Conservation (phyloP, 2,888 invertebrate genomes). For the Chaetoderma sp. region DNA sequence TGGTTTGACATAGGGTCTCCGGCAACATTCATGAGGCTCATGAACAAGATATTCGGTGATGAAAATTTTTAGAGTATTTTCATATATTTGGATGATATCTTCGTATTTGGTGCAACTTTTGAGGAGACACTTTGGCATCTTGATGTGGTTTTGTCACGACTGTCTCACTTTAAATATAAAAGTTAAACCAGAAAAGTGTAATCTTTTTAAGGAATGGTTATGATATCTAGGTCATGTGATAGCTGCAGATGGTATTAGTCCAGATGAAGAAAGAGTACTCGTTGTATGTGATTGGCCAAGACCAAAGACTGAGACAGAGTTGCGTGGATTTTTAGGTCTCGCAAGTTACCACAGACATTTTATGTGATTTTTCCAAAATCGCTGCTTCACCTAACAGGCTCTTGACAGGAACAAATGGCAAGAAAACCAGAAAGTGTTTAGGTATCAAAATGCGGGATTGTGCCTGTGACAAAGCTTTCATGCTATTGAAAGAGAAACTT, state of each 20-base stretch:
- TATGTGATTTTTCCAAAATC: conserved; percentile 28
- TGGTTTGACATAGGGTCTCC: conserved; percentile 11
- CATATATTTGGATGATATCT: conserved; percentile 8
- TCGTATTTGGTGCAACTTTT: conserved; percentile 4
- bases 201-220: neutral
- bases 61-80: conserved; percentile 2
- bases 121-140: neutral
- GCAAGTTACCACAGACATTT: conserved; percentile 31
- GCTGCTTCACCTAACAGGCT: conserved; percentile 20
- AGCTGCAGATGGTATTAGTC: conserved; percentile 4
- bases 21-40: conserved; percentile 9
- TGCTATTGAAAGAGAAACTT: conserved; percentile 24
- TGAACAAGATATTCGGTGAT: conserved; percentile 12
- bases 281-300: conserved; percentile 14
- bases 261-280: conserved; percentile 8
- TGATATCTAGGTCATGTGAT: neutral
- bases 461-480: conserved; percentile 26
- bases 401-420: neutral
- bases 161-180: neutral
- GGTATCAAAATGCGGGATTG: conserved; percentile 12
- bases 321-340: conserved; percentile 31
- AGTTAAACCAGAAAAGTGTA: conserved; percentile 4
- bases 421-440: neutral
- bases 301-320: conserved; percentile 16
- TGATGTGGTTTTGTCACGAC: conserved; percentile 1